phyloP scores from a whole-genome alignment of 2,888 invertebrate genomes.

The Polylopha cassiicola region DNA sequence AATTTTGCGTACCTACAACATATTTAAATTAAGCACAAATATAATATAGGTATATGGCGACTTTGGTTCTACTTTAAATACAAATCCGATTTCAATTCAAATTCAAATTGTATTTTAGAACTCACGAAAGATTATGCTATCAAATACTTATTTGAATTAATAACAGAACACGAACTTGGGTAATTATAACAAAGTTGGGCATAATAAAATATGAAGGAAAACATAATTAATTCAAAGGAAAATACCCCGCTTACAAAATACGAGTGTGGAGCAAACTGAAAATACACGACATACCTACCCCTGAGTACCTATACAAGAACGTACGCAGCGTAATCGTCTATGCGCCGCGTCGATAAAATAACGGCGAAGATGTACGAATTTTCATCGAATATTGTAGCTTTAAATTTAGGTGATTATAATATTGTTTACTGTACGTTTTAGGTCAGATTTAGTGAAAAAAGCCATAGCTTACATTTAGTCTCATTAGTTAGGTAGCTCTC shows the following conservation, averaged over 20 bases:
- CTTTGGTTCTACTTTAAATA: too few species aligned
- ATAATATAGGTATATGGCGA: too few species aligned
- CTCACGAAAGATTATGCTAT: too few species aligned
- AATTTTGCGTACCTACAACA: too few species aligned
- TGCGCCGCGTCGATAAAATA: constrained; percentile 58
- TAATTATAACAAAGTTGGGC: constrained; percentile 27
- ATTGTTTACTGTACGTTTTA: too few species aligned
- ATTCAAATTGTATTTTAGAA: too few species aligned
- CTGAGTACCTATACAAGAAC: constrained; percentile 2
- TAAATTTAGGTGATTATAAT: not conserved
- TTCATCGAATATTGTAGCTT: not conserved
- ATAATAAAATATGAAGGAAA: constrained; percentile 38
- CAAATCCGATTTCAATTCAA: too few species aligned
- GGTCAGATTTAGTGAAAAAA: too few species aligned
- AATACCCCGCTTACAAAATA: constrained; percentile 20
- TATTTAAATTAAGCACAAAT: too few species aligned
- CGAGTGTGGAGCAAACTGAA: constrained; percentile 38
- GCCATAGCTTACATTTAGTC: too few species aligned
- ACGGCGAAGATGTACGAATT: constrained; percentile 33
- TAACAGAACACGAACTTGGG: constrained; percentile 15
- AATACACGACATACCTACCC: constrained; percentile 29
- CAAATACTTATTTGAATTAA: too few species aligned
- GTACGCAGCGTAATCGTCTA: constrained; percentile 41
- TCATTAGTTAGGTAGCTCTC: too few species aligned
- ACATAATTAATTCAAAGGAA: constrained; percentile 48